Evolutionary conservation across 1,140 invertebrate genomes (phyloP).

Genomic region (Drosophila sproati): DNA sequence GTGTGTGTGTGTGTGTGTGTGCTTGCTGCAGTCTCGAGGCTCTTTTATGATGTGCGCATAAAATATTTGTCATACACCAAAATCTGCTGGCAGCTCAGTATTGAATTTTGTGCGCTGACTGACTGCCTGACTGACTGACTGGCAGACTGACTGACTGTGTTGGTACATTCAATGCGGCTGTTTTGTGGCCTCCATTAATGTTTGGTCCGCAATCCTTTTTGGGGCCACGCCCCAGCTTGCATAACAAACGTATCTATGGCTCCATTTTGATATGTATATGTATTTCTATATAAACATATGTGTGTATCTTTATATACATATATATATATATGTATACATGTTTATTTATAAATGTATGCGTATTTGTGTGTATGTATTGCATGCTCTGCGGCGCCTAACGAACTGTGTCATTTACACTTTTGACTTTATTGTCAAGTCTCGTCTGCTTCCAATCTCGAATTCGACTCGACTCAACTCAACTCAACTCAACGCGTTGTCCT

Average conservation of each 20-base stretch:
- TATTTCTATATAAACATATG: slow-evolving; percentile 32
- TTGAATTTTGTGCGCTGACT: slow-evolving; percentile 47
- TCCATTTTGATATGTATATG: slow-evolving; percentile 36
- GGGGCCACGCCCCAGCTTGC: slow-evolving; percentile 73
- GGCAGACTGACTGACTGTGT: slow-evolving; percentile 23
- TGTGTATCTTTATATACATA: slow-evolving; percentile 2
- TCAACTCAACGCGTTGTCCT: neutral
- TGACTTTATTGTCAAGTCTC: slow-evolving; percentile 64
- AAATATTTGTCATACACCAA: slow-evolving; percentile 80
- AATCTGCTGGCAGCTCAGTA: slow-evolving; percentile 57
- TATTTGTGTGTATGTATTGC: slow-evolving; percentile 45
- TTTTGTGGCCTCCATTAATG: slow-evolving; percentile 63
- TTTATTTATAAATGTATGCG: slow-evolving; percentile 37
- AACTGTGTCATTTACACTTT: slow-evolving; percentile 84
- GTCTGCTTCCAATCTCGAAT: slow-evolving; percentile 45
- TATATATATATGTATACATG: neutral
- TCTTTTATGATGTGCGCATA: slow-evolving; percentile 80
- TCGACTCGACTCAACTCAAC: neutral
- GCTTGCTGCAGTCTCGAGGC: slow-evolving; percentile 62
- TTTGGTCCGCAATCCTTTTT: slow-evolving; percentile 71
- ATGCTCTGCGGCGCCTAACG: slow-evolving; percentile 71
- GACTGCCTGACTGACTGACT: slow-evolving; percentile 13
- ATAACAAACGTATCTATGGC: slow-evolving; percentile 70
- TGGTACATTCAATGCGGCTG: slow-evolving; percentile 34
- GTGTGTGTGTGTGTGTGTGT: slow-evolving; percentile 29